phyloP scores from a whole-genome alignment of 2,797 vertebrate species.

The Onychomys leucogaster region DNA sequence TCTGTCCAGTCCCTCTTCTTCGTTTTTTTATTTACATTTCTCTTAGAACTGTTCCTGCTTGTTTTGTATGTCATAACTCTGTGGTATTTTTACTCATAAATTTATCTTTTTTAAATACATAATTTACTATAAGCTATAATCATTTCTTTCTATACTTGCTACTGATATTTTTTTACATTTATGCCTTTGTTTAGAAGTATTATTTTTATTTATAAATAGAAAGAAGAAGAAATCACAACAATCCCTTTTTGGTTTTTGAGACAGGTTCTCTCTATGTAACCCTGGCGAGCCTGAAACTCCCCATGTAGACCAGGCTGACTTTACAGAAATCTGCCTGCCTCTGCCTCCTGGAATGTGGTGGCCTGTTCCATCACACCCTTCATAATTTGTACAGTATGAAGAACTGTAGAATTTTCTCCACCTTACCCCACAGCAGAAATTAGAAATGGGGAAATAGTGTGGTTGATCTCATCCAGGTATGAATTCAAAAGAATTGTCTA shows the following conservation, averaged over 20 bases:
- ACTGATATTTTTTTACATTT: neutral
- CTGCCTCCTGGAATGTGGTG: no score
- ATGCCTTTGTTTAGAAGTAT: neutral
- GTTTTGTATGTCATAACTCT: neutral
- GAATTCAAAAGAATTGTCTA: neutral
- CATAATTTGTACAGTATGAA: neutral
- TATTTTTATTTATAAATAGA: neutral
- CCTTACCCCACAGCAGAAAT: neutral
- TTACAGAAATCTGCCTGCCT: neutral
- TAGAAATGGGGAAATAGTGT: neutral
- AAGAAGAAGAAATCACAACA: neutral
- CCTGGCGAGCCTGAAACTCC: neutral
- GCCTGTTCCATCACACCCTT: neutral
- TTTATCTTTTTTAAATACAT: neutral
- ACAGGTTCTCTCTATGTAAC: neutral
- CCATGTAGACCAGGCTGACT: neutral
- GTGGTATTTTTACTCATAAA: neutral
- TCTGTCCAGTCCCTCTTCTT: neutral
- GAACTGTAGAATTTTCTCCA: neutral
- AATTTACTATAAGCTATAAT: neutral
- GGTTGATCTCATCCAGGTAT: neutral
- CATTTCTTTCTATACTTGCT: conserved; percentile 4
- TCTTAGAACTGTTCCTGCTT: neutral
- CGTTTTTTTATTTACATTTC: neutral
- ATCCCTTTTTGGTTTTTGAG: neutral